Evolutionary conservation across 2,113 vertebrate species (phyloP).

Genomic region (Dinomys branickii): DNA sequence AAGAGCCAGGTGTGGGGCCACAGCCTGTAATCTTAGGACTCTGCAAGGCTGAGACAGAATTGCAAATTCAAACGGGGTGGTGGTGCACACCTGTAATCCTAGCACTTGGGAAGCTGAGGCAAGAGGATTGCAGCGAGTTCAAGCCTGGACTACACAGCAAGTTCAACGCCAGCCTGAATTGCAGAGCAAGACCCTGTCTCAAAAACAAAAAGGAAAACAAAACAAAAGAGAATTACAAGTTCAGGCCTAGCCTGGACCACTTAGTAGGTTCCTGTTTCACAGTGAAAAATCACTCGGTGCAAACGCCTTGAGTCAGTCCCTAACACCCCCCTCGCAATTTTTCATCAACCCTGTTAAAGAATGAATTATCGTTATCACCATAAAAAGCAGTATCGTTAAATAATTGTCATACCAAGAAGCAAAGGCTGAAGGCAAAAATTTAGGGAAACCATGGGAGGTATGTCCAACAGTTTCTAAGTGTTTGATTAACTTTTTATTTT

Average conservation of each 20-base stretch:
- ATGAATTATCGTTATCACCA: background rate
- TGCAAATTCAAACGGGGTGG: no score
- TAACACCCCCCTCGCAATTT: background rate
- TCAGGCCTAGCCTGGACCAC: background rate
- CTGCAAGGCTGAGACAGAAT: background rate
- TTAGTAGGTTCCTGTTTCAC: background rate
- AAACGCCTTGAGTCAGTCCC: background rate
- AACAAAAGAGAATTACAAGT: background rate
- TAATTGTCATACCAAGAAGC: background rate
- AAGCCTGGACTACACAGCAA: background rate
- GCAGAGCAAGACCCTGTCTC: background rate
- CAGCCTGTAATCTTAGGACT: background rate
- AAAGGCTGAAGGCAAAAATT: background rate
- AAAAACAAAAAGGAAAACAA: background rate
- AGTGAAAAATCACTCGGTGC: background rate
- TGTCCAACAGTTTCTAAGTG: no score
- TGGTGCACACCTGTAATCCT: no score
- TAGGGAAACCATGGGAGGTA: background rate
- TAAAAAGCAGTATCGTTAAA: background rate
- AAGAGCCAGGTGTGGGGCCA: background rate
- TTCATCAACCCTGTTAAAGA: background rate
- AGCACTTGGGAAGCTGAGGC: no score
- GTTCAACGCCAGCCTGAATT: background rate
- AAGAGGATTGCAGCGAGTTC: no score
- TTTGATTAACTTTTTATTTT: no score